Percentiles rank a stretch among this genome's conserved stretches.
Evolutionary conservation across 2,888 invertebrate genomes (phyloP).

Genomic region (Ophioninae sp.): DNA sequence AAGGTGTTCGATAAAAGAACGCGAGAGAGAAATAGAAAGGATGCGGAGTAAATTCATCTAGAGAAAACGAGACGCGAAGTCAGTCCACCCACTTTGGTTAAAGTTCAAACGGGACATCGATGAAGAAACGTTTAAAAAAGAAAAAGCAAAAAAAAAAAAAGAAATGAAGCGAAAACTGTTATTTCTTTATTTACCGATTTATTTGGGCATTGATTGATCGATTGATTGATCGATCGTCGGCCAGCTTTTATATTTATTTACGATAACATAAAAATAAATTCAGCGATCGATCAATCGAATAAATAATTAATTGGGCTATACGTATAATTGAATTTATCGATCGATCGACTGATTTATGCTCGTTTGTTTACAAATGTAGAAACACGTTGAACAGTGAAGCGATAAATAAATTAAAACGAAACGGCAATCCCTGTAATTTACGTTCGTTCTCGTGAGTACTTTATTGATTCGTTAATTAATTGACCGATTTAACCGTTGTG

Average conservation of each 20-base stretch:
- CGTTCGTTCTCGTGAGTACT: background rate
- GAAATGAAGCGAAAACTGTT: background rate
- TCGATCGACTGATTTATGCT: background rate
- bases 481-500: background rate
- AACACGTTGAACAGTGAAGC: background rate
- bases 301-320: background rate
- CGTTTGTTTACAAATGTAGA: background rate
- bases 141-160: background rate
- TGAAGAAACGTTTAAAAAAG: constrained; percentile 20
- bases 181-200: background rate
- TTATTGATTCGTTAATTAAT: background rate
- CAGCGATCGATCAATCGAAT: background rate
- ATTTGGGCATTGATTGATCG: background rate
- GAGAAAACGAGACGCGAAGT: constrained; percentile 38
- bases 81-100: constrained; percentile 52
- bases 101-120: constrained; percentile 50
- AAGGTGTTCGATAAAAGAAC: constrained; percentile 47
- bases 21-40: constrained; percentile 44
- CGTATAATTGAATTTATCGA: background rate
- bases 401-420: background rate
- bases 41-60: constrained; percentile 24
- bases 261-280: background rate
- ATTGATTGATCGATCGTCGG: background rate
- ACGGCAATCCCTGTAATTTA: background rate
- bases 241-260: background rate